phyloP scores from a whole-genome alignment of 2,888 invertebrate species.

The Synanthedon andrenaeformis region DNA sequence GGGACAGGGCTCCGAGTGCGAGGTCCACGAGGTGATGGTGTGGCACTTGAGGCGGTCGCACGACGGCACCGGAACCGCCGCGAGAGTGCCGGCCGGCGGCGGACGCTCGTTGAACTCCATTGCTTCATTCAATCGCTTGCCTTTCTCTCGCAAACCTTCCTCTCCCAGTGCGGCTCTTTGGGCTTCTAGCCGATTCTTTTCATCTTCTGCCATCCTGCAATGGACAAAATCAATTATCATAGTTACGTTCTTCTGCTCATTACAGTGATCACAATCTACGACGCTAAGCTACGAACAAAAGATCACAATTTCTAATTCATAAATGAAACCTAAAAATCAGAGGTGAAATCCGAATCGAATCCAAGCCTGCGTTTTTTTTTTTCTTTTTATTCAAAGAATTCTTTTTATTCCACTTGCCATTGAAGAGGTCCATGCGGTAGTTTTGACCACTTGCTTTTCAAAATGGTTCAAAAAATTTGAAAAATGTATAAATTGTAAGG shows the following conservation, averaged over 20 bases:
- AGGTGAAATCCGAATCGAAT: too few species aligned
- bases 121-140: conserved; percentile 73
- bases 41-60: conserved; percentile 80
- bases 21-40: conserved; percentile 59
- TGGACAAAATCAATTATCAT: neutral
- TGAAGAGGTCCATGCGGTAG: too few species aligned
- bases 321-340: too few species aligned
- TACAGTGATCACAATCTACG: neutral
- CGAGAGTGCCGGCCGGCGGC: conserved; percentile 78
- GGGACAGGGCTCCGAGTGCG: conserved; percentile 36
- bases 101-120: conserved; percentile 81
- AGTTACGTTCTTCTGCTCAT: too few species aligned
- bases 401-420: too few species aligned
- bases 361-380: too few species aligned
- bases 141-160: conserved; percentile 76
- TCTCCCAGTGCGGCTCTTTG: conserved; percentile 76
- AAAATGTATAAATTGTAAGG: too few species aligned
- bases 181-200: conserved; percentile 76
- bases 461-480: too few species aligned
- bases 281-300: neutral
- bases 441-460: too few species aligned
- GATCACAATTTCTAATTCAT: too few species aligned
- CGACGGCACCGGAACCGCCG: conserved; percentile 81
- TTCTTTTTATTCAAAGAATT: too few species aligned
- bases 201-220: conserved; percentile 76